Evolutionary conservation across 2,113 vertebrate species (phyloP).

Genomic region (Pterocles gutturalis): DNA sequence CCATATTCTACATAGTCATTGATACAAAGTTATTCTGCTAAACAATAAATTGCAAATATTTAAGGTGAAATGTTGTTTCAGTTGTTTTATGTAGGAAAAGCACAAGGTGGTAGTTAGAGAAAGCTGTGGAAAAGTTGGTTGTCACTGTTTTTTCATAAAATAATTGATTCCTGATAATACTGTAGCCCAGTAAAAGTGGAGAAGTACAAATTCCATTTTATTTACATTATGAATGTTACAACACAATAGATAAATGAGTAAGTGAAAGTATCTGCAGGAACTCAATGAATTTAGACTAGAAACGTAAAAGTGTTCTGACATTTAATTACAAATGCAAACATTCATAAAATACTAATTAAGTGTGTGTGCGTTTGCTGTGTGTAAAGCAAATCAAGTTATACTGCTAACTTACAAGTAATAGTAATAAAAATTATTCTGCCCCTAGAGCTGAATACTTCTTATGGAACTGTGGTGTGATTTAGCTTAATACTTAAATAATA

Average conservation of each 20-base stretch:
- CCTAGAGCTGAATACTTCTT: not conserved
- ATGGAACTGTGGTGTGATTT: not conserved
- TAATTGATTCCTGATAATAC: not conserved
- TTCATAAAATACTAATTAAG: not conserved
- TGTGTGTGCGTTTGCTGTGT: not conserved
- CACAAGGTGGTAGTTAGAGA: not conserved
- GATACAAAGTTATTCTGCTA: not conserved
- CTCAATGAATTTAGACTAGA: not conserved
- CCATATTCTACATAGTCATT: not conserved
- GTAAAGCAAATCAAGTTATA: not conserved
- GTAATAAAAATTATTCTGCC: not conserved
- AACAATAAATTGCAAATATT: not conserved
- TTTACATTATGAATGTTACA: not conserved
- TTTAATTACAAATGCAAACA: not conserved
- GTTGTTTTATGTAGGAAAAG: not conserved
- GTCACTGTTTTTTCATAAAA: not conserved
- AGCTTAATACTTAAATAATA: not conserved
- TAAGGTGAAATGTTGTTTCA: not conserved
- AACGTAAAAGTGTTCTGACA: not conserved
- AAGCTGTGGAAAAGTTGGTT: not conserved
- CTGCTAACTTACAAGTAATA: not conserved
- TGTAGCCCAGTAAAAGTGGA: not conserved
- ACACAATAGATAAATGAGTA: not conserved
- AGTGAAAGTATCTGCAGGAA: not conserved
- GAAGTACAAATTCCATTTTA: not conserved